A percentile compares a stretch with the other conserved stretches of the same genome.
These are phyloP conservation scores for Triplophysa tibetana DNA, from an alignment of 2,113 vertebrate species.

Conservation along the genomic window DNA sequence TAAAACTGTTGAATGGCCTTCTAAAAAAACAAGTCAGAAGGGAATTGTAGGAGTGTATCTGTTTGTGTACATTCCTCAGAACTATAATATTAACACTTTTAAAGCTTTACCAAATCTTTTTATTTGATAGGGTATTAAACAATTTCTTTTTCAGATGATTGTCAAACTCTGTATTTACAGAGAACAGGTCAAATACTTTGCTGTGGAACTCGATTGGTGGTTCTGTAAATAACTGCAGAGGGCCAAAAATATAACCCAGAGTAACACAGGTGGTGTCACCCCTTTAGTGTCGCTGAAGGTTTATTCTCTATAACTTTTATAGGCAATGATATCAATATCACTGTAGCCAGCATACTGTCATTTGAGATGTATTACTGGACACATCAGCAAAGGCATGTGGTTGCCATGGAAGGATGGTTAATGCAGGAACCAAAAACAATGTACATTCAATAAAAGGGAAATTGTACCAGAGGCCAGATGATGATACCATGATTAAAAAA, in stretches of 20 bases:
- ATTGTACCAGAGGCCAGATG: no score
- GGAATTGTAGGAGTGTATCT: not conserved
- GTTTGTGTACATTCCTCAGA: not conserved
- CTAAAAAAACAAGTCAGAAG: no score
- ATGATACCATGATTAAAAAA: no score
- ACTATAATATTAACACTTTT: not conserved
- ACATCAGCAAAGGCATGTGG: not conserved
- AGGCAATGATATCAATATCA: conserved; percentile 26
- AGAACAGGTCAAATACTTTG: not conserved
- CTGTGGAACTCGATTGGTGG: not conserved
- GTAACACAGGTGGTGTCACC: conserved; percentile 30
- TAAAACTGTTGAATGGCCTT: no score
- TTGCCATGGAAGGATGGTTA: not conserved
- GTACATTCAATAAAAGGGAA: no score
- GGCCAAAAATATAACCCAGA: conserved; percentile 45
- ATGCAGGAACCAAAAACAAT: no score
- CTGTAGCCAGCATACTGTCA: not conserved
- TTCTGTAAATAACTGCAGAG: conserved; percentile 39
- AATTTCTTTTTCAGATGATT: not conserved
- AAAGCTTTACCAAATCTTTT: not conserved
- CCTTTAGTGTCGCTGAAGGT: conserved; percentile 1
- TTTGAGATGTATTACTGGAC: conserved; percentile 3
- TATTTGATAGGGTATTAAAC: not conserved
- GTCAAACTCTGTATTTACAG: conserved; percentile 5
- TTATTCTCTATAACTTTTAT: not conserved